Percentiles rank a stretch among this genome's conserved stretches.
Conservation (phyloP, 2,113 vertebrate species). For the Oreamnos americanus region DNA sequence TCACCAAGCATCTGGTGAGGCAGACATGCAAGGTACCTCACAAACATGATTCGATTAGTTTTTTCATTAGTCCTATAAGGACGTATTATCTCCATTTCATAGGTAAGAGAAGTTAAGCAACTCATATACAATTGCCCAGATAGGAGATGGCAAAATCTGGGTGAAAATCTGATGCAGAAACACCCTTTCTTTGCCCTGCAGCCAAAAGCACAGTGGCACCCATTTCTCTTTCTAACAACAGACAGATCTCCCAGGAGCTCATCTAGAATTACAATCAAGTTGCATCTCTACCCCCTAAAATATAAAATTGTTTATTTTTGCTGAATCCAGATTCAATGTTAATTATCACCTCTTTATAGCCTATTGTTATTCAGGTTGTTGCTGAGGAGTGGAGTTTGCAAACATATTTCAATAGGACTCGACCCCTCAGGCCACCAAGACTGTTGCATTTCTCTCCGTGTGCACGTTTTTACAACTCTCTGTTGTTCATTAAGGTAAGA, state of each 20-base stretch:
- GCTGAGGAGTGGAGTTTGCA: conserved; percentile 31
- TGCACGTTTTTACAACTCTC: conserved; percentile 61
- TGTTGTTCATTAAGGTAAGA: conserved; percentile 51
- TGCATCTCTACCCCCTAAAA: not conserved
- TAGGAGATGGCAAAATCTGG: not conserved
- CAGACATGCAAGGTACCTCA: not conserved
- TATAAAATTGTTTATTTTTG: not conserved
- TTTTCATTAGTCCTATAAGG: not conserved
- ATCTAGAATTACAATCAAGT: not conserved
- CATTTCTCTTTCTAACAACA: not conserved
- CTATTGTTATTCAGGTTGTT: conserved; percentile 47
- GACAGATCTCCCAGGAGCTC: not conserved
- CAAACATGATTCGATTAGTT: not conserved
- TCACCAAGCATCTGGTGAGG: not conserved
- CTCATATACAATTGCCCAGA: not conserved
- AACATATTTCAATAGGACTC: conserved; percentile 33
- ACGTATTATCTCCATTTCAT: not conserved
- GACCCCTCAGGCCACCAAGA: not conserved
- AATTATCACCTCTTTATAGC: conserved; percentile 49
- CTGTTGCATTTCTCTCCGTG: conserved; percentile 32
- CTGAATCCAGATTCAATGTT: conserved; percentile 30
- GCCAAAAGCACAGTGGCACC: not conserved
- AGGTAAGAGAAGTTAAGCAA: not conserved
- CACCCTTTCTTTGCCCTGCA: not conserved
- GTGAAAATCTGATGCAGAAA: not conserved